Conservation (phyloP, 2,888 invertebrate species). For the Caenorhabditis sp. region DNA sequence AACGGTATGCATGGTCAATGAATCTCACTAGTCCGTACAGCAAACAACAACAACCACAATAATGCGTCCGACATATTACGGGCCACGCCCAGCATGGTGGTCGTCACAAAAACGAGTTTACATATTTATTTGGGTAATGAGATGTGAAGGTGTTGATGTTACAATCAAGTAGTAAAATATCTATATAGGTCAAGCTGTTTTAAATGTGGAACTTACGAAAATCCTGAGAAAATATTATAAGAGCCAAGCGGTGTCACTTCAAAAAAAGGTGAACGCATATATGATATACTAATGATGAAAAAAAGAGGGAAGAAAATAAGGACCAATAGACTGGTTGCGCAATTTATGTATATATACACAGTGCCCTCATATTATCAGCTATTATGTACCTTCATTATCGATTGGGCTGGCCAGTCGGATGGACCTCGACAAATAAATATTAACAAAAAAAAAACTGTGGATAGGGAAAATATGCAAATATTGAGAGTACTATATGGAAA, state of each 20-base stretch:
- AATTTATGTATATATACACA: conserved; percentile 1
- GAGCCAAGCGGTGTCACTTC: not conserved
- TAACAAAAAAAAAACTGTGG: not conserved
- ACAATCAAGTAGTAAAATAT: too few relatives aligned
- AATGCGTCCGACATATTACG: not conserved
- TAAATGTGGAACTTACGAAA: not conserved
- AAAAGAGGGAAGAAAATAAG: not conserved
- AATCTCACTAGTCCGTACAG: conserved; percentile 1
- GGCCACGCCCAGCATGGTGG: not conserved
- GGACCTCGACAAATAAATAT: not conserved
- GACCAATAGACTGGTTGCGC: not conserved
- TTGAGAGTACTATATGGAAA: not conserved
- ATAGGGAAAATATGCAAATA: not conserved
- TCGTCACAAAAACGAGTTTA: not conserved
- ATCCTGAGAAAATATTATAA: not conserved
- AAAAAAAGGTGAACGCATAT: not conserved
- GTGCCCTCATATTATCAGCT: not conserved
- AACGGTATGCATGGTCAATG: not conserved
- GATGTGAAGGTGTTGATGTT: not conserved
- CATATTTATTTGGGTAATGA: not conserved
- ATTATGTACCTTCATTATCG: not conserved
- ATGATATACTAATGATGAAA: not conserved
- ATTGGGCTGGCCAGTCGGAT: not conserved
- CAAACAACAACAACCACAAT: not conserved
- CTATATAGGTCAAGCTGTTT: too few relatives aligned